These are phyloP conservation scores for Daphoenositta chrysoptera DNA, from an alignment of 2,113 vertebrate species.

Conservation along the genomic window DNA sequence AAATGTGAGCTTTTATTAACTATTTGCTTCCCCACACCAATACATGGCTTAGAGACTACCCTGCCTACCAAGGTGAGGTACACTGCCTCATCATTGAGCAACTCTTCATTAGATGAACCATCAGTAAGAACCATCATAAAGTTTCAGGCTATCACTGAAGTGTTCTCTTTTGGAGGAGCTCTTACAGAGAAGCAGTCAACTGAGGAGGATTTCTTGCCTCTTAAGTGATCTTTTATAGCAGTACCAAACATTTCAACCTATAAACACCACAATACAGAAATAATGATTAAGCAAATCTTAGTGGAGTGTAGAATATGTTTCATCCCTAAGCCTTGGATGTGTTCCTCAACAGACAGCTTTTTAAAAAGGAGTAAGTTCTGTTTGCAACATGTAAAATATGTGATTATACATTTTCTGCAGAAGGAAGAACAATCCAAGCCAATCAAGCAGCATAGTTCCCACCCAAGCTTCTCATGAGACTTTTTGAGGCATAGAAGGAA, in stretches of 20 bases:
- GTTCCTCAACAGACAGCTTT: neutral
- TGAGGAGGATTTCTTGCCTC: neutral
- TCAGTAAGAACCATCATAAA: neutral
- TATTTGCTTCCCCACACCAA: neutral
- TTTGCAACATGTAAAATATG: neutral
- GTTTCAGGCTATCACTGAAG: neutral
- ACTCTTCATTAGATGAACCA: neutral
- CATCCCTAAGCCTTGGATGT: neutral
- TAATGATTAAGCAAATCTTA: neutral
- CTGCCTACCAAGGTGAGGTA: neutral
- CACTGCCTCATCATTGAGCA: neutral
- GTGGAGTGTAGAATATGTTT: neutral
- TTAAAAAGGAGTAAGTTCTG: neutral
- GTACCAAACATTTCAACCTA: neutral
- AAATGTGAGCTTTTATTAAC: neutral
- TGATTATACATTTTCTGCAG: neutral
- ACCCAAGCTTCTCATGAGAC: neutral
- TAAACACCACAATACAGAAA: neutral
- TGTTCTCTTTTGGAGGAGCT: neutral
- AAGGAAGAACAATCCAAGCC: neutral
- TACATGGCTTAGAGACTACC: neutral
- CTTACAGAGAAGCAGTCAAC: neutral
- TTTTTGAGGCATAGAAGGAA: neutral
- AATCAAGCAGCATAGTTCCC: neutral
- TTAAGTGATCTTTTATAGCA: neutral